Evolutionary conservation across 2,888 invertebrate genomes (phyloP), one percentile per base, ranked within the genome.

Genomic region (Pocota personata): DNA sequence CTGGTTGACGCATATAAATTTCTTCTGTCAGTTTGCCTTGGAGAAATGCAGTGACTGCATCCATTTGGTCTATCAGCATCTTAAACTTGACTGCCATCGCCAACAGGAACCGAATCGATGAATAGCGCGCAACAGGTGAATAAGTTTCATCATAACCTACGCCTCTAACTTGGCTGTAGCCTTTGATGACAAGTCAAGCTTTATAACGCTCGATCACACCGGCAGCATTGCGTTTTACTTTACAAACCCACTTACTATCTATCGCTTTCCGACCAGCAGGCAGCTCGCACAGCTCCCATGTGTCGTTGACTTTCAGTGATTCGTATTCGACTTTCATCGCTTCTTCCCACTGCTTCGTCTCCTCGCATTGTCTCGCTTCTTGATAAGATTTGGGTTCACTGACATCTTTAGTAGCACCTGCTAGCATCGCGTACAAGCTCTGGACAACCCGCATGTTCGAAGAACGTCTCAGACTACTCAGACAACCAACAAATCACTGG

Each of bases 71-170:
- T n/a, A n/a, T n/a, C n/a, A n/a, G n/a, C n/a, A 35, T 1, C 35
- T 55, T n/a, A n/a, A n/a, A n/a, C n/a, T n/a, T n/a, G n/a, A n/a
- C n/a, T n/a, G n/a, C n/a, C n/a, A n/a, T n/a, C n/a, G n/a, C n/a
- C n/a, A n/a, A n/a, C n/a, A n/a, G n/a, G n/a, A n/a, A n/a, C n/a
- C n/a, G n/a, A 8, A 76, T 35, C 3, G 75, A 66, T 5, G 40
- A 58, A 14, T 82, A 66, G 12, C 66, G 60, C 0, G 64, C 62
- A 14, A 80, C 72, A 12, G 72, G 72, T 5, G 79, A 52, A 8
- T 64, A 79, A 0, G 50, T 58, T 57, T 79, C 79, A 24, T 77
- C 30, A 37, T 71, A 50, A 12, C 62, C 52, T 14, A 50, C 52
- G 10, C 60, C 60, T 14, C 14, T 60, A 2, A 60, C 40, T 37